Percentiles rank a stretch among this genome's conserved stretches.
Evolutionary conservation across 2,113 vertebrate genomes (phyloP).

Genomic region (Triplophysa tibetana): DNA sequence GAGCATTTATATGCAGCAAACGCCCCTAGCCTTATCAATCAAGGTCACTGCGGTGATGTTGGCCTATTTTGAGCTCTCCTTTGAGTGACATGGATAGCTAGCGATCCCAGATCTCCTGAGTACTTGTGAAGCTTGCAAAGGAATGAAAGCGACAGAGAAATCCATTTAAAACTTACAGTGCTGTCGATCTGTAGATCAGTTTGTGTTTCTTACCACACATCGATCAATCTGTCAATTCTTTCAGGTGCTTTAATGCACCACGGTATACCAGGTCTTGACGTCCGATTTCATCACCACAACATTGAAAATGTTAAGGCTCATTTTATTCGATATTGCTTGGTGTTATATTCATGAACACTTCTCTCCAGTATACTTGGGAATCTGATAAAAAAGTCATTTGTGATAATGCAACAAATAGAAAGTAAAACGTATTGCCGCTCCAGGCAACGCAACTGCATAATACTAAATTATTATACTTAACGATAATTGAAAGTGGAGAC

Average conservation of each 20-base stretch:
- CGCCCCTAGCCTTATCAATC: slow-evolving; percentile 66
- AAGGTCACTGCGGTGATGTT: slow-evolving; percentile 67
- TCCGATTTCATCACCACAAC: neutral
- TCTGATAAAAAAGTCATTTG: neutral
- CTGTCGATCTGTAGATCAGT: neutral
- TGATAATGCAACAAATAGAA: slow-evolving; percentile 1
- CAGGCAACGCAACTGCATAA: slow-evolving; percentile 25
- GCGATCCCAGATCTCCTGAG: neutral
- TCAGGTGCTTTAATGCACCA: too few relatives aligned
- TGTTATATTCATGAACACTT: neutral
- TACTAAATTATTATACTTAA: slow-evolving; percentile 46
- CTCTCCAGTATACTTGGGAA: neutral
- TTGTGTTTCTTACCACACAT: neutral
- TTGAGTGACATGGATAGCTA: slow-evolving; percentile 20
- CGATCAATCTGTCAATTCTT: too few relatives aligned
- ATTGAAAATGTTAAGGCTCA: neutral
- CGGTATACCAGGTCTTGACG: neutral
- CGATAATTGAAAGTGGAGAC: slow-evolving; percentile 62
- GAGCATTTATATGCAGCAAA: slow-evolving; percentile 53
- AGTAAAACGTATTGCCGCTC: slow-evolving; percentile 14
- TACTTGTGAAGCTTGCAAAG: neutral
- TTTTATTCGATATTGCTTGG: neutral
- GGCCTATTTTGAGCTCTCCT: neutral
- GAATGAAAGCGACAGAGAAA: neutral
- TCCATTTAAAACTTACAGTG: neutral